Conservation (phyloP, 2,888 invertebrate genomes). For the Parapristionchus giblindavisi region DNA sequence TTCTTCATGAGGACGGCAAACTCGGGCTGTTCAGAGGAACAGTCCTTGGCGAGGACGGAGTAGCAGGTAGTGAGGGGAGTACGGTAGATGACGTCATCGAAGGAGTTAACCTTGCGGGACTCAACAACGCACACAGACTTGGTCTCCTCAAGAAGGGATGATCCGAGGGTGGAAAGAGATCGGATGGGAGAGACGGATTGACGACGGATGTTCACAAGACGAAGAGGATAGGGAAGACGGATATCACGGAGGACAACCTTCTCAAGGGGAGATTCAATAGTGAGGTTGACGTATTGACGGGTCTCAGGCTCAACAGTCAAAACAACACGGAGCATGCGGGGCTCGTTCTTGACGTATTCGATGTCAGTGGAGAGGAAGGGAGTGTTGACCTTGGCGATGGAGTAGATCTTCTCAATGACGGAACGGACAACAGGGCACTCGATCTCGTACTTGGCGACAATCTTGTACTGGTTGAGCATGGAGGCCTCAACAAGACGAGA, state of each 20-base stretch:
- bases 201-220: conserved; percentile 35
- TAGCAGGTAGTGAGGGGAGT: conserved; percentile 59
- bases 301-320: conserved; percentile 39
- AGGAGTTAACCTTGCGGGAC: conserved; percentile 60
- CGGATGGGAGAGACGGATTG: conserved; percentile 21
- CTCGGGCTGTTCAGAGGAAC: conserved; percentile 52
- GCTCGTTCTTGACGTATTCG: conserved; percentile 28
- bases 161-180: conserved; percentile 33
- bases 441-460: conserved; percentile 49
- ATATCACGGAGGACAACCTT: conserved; percentile 48
- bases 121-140: conserved; percentile 45
- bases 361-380: not conserved
- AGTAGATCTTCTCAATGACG: conserved; percentile 40
- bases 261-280: conserved; percentile 47
- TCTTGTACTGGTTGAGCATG: conserved; percentile 52
- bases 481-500: conserved; percentile 49
- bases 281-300: conserved; percentile 40
- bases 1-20: conserved; percentile 66
- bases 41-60: conserved; percentile 69
- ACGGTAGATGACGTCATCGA: conserved; percentile 53
- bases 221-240: conserved; percentile 42
- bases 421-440: conserved; percentile 39
- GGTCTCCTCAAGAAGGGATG: conserved; percentile 37
- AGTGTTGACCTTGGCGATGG: conserved; percentile 50
- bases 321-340: not conserved